Conservation (phyloP, 2,113 vertebrate species). For the Opisthocomus hoazin region DNA sequence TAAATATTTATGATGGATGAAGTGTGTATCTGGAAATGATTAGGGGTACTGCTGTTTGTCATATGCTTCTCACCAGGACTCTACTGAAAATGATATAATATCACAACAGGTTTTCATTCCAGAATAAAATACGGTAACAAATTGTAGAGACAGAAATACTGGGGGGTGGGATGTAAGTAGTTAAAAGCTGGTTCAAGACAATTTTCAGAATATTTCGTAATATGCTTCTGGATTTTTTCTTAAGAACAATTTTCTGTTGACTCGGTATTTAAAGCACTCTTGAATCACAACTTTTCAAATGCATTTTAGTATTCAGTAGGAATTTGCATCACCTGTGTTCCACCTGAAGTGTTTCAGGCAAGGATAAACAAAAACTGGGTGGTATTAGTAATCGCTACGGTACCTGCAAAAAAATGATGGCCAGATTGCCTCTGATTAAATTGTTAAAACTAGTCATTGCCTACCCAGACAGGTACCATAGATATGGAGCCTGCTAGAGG, state of each 20-base stretch:
- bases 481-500: neutral
- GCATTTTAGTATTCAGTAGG: neutral
- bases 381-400: accelerated
- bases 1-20: slow-evolving; percentile 58
- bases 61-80: neutral
- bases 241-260: neutral
- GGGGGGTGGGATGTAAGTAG: neutral
- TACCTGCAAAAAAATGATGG: neutral
- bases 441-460: neutral
- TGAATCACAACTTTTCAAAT: neutral
- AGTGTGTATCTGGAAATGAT: neutral
- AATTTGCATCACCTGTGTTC: neutral
- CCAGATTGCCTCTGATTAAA: neutral
- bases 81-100: neutral
- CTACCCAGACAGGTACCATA: neutral
- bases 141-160: neutral
- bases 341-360: neutral
- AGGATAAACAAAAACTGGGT: neutral
- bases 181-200: neutral
- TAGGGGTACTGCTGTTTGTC: neutral
- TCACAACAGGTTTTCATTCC: slow-evolving; percentile 21
- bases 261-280: neutral
- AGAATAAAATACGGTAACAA: neutral
- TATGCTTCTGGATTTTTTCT: neutral
- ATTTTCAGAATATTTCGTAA: neutral